A percentile compares a stretch with the other conserved stretches of the same genome.
Conservation (phyloP, 2,888 invertebrate genomes). For the Drosophila antonietae region DNA sequence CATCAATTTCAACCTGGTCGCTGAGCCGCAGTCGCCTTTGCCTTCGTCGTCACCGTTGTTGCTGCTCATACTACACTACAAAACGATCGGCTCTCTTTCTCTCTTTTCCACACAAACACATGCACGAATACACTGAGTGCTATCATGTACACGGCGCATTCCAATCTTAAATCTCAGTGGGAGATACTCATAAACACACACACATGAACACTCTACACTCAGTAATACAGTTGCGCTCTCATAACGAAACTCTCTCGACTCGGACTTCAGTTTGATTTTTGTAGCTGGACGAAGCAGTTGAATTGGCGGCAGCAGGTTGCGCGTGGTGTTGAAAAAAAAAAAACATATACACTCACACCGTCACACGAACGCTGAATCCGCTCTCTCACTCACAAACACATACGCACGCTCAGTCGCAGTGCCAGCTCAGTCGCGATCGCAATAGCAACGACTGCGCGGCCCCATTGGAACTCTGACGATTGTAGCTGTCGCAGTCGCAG, state of each 20-base stretch:
- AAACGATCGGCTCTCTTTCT: constrained; percentile 53
- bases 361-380: constrained; percentile 9
- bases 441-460: constrained; percentile 51
- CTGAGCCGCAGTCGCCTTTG: constrained; percentile 39
- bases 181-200: constrained; percentile 52
- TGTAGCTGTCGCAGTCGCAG: constrained; percentile 58
- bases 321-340: constrained; percentile 50
- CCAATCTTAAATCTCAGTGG: constrained; percentile 81
- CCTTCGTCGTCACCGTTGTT: constrained; percentile 4
- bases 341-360: constrained; percentile 26
- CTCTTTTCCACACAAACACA: constrained; percentile 10
- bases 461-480: constrained; percentile 62
- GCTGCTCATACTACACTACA: constrained; percentile 38
- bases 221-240: constrained; percentile 58
- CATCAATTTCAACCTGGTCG: constrained; percentile 65
- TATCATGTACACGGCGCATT: constrained; percentile 77
- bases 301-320: constrained; percentile 62
- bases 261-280: constrained; percentile 79
- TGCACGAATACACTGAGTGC: constrained; percentile 25
- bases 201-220: constrained; percentile 26
- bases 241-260: constrained; percentile 55
- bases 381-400: constrained; percentile 15
- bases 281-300: constrained; percentile 81
- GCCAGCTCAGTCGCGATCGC: constrained; percentile 56
- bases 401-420: constrained; percentile 35